phyloP scores from a whole-genome alignment of 2,888 invertebrate genomes.

The Gisinianus flammeolus region DNA sequence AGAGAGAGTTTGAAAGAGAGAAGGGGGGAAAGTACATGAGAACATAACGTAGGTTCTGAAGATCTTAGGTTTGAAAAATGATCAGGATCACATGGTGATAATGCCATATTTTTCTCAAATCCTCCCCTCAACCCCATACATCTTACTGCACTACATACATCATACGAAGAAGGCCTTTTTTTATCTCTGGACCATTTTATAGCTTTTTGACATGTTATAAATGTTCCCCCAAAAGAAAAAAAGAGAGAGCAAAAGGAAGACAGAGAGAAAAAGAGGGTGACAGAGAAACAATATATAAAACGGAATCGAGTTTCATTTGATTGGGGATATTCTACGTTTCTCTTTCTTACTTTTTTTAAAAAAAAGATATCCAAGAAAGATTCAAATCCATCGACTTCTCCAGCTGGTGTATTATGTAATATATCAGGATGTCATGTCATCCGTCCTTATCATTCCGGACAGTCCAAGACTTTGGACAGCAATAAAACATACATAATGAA shows the following conservation, averaged over 20 bases:
- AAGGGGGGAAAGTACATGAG: background rate
- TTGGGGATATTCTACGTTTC: background rate
- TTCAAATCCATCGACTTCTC: conserved; percentile 1
- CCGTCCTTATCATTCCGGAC: no score
- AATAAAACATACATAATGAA: no score
- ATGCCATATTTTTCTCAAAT: conserved; percentile 36
- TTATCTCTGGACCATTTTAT: conserved; percentile 31
- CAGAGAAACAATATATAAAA: background rate
- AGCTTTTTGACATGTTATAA: conserved; percentile 40
- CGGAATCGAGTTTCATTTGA: conserved; percentile 10
- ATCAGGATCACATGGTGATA: conserved; percentile 34
- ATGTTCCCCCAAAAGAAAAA: conserved; percentile 17
- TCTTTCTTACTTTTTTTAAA: background rate
- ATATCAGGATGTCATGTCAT: no score
- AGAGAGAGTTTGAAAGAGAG: background rate
- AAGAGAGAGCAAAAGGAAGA: background rate
- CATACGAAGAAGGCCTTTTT: conserved; percentile 10
- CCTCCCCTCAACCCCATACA: conserved; percentile 32
- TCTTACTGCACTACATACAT: no score
- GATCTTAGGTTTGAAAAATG: conserved; percentile 36
- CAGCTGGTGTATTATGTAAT: background rate
- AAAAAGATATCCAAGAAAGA: background rate
- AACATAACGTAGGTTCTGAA: conserved; percentile 24
- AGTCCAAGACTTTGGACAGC: no score
- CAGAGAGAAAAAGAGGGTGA: background rate